A percentile compares a stretch with the other conserved stretches of the same genome.
These are phyloP conservation scores for Drosophila ogumai DNA, from an alignment of 1,140 invertebrate genomes.

Conservation along the genomic window DNA sequence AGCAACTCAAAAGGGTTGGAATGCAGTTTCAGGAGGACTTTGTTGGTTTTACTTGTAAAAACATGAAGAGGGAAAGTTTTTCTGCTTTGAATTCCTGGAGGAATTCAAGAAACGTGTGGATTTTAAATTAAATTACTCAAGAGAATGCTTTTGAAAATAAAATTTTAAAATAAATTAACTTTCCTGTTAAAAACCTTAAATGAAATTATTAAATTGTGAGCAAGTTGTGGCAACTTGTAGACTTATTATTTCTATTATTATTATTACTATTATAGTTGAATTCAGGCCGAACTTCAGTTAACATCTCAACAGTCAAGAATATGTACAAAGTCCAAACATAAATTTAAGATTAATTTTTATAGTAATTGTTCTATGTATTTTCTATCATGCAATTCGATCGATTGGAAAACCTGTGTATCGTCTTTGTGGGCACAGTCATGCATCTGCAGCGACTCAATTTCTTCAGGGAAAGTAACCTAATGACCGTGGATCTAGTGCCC, in stretches of 20 bases:
- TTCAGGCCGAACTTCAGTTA: background rate
- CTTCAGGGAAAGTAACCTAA: background rate
- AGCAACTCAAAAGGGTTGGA: slow-evolving; percentile 10
- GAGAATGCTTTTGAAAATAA: background rate
- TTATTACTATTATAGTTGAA: no score
- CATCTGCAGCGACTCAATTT: background rate
- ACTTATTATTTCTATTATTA: no score
- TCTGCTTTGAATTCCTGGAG: background rate
- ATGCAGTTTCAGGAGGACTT: background rate
- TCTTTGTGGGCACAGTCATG: background rate
- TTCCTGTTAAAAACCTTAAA: background rate
- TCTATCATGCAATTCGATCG: no score
- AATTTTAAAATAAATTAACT: background rate
- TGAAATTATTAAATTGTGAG: background rate
- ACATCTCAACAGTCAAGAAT: no score
- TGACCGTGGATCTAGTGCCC: background rate
- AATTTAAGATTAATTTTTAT: background rate
- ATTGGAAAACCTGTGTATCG: background rate
- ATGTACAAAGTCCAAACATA: no score
- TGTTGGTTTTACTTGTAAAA: slow-evolving; percentile 21
- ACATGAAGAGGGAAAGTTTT: background rate
- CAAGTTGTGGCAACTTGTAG: background rate
- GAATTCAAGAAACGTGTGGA: background rate
- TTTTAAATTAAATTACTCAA: slow-evolving; percentile 3
- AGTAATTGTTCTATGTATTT: background rate